phyloP scores from a whole-genome alignment of 2,888 invertebrate genomes.

The Heliconius sara region DNA sequence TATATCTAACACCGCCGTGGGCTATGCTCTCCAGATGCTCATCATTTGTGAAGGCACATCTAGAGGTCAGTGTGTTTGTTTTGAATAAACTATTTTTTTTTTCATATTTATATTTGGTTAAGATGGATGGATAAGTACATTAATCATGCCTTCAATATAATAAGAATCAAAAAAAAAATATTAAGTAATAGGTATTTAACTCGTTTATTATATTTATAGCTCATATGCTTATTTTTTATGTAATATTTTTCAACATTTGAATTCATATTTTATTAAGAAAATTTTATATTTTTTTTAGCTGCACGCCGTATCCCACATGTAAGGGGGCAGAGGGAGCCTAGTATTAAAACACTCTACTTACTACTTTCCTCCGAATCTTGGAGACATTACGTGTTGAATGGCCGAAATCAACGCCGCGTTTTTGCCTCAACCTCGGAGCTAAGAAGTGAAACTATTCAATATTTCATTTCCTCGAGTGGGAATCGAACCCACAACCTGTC shows the following conservation, averaged over 20 bases:
- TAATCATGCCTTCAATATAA: not conserved
- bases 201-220: not conserved
- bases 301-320: no score
- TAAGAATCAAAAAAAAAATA: not conserved
- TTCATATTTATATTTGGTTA: no score
- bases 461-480: no score
- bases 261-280: not conserved
- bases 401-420: no score
- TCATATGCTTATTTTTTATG: not conserved
- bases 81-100: not conserved
- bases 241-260: not conserved
- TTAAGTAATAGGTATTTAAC: not conserved
- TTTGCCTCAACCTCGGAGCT: no score
- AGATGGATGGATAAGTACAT: no score
- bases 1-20: conserved; percentile 91
- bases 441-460: no score
- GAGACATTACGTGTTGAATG: no score
- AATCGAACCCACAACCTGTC: no score
- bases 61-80: conserved; percentile 78
- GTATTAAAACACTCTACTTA: no score
- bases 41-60: conserved; percentile 90
- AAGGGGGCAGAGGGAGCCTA: no score
- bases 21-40: conserved; percentile 90
- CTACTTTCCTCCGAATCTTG: no score
- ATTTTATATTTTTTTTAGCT: not conserved